phyloP scores from a whole-genome alignment of 92 coral and sea anemone genomes.

The Hydrozoanthus gracilis region DNA sequence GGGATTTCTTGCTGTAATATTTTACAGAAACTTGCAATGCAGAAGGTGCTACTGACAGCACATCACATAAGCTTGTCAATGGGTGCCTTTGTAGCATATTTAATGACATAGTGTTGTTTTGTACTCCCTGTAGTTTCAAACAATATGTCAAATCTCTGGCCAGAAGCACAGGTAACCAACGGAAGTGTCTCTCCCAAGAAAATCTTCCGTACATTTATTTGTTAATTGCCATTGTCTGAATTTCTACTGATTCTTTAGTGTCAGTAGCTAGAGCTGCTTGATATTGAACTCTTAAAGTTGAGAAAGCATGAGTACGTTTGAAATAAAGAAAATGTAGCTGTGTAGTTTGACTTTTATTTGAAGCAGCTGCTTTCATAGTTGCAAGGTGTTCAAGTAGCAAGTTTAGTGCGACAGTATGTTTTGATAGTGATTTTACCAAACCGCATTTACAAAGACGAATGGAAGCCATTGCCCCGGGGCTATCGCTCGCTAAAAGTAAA shows the following conservation, averaged over 20 bases:
- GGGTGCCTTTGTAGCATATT: slow-evolving; percentile 11
- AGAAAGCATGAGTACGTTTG: background rate
- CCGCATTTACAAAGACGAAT: background rate
- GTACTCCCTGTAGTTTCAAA: slow-evolving; percentile 5
- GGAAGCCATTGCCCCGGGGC: background rate
- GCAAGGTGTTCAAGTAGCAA: too few relatives aligned
- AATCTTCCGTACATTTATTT: too few relatives aligned
- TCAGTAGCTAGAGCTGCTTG: background rate
- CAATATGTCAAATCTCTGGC: background rate
- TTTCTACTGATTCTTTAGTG: background rate
- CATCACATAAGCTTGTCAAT: slow-evolving; percentile 4
- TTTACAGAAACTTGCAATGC: background rate
- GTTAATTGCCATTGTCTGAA: slow-evolving; percentile 1
- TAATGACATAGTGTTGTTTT: slow-evolving; percentile 13
- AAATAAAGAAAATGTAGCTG: background rate
- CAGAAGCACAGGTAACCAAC: too few relatives aligned
- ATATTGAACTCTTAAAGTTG: slow-evolving; percentile 7
- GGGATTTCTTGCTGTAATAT: too few relatives aligned
- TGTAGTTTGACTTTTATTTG: background rate
- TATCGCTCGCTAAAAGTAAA: background rate
- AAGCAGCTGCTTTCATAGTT: background rate
- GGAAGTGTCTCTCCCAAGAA: too few relatives aligned
- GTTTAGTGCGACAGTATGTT: slow-evolving; percentile 1
- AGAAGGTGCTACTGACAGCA: slow-evolving; percentile 17
- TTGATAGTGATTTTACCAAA: slow-evolving; percentile 14